phyloP scores from a whole-genome alignment of 1,140 invertebrate genomes.

The Lysiphlebus fabarum region DNA sequence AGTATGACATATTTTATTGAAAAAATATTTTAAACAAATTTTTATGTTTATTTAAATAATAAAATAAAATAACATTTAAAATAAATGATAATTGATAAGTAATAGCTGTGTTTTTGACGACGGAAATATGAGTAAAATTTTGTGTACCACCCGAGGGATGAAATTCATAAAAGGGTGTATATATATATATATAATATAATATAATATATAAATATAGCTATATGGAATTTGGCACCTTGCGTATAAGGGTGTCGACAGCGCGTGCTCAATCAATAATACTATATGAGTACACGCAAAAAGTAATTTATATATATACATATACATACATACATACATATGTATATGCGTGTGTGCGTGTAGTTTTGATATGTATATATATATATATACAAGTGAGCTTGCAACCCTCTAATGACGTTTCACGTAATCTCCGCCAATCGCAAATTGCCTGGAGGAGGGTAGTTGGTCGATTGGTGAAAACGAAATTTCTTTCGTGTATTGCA shows the following conservation, averaged over 20 bases:
- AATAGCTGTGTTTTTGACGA: neutral
- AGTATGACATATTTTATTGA: too few species aligned
- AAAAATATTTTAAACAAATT: too few species aligned
- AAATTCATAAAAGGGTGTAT: neutral
- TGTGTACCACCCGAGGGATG: too few species aligned
- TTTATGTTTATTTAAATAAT: too few species aligned
- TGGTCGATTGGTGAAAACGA: conserved; percentile 6
- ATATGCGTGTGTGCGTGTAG: too few species aligned
- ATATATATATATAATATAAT: too few species aligned
- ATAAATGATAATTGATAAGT: conserved; percentile 3
- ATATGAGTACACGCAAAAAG: neutral
- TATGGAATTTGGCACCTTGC: conserved; percentile 13
- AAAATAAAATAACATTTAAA: too few species aligned
- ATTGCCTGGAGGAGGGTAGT: conserved; percentile 14
- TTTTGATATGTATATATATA: too few species aligned
- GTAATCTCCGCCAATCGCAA: conserved; percentile 20
- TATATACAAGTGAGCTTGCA: neutral
- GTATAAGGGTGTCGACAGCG: conserved; percentile 11
- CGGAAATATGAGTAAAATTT: neutral
- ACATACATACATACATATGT: neutral
- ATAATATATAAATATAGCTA: too few species aligned
- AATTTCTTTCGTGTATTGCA: neutral
- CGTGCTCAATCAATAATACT: conserved; percentile 14
- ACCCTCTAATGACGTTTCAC: conserved; percentile 20
- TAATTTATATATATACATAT: neutral